These are phyloP conservation scores for Psammodynastes pulverulentus DNA, from an alignment of 2,113 vertebrate species.

Conservation along the genomic window DNA sequence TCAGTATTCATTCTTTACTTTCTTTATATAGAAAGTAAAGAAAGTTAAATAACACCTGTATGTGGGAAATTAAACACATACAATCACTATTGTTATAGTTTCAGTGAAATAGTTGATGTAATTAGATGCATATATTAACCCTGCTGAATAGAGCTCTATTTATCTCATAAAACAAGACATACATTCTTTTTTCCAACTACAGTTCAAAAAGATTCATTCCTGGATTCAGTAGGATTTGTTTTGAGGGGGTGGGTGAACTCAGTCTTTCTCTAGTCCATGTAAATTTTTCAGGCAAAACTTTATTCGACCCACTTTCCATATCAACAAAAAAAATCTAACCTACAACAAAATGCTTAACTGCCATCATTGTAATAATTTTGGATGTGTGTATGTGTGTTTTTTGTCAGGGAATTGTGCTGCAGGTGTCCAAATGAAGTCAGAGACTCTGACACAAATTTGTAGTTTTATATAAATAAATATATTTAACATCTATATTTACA, in stretches of 20 bases:
- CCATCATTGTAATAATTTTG: neutral
- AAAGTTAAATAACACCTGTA: neutral
- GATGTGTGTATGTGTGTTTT: no score
- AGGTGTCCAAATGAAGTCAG: neutral
- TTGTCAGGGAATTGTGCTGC: neutral
- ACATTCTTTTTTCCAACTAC: neutral
- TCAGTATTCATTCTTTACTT: neutral
- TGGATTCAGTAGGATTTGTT: neutral
- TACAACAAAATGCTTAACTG: conserved; percentile 4
- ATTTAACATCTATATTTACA: neutral
- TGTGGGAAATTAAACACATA: neutral
- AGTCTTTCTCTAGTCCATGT: neutral
- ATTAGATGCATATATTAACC: neutral
- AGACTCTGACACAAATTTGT: neutral
- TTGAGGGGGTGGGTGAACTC: neutral
- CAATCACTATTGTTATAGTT: neutral
- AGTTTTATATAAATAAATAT: neutral
- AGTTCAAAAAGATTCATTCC: neutral
- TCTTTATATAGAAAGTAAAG: neutral
- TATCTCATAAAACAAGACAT: neutral
- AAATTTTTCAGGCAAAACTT: neutral
- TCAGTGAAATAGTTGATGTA: neutral
- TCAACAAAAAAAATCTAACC: neutral
- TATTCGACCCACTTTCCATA: neutral
- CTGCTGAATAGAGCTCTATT: neutral